Evolutionary conservation across 2,888 invertebrate genomes (phyloP), one percentile per base, ranked within the genome.

Genomic region (Dilophus febrilis): DNA sequence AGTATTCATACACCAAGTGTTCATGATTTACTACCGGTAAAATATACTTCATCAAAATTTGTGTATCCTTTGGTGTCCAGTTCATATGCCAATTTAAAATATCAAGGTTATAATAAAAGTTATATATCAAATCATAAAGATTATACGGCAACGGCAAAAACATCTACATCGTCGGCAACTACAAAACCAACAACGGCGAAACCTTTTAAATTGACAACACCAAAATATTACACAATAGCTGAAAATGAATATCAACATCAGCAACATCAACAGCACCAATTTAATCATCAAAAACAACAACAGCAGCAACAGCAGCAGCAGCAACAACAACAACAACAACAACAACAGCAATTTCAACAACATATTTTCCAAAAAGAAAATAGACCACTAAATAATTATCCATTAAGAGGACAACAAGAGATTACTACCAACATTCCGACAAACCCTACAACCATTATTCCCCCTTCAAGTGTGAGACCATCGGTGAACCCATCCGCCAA

Each of bases 1-100:
- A 35, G 27, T 7, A 29, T 41, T 49, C 70, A 70, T 27, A 66
- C 70, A 2, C 71, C 74, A 1, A 75, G 74, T 51, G 71, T 77
- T 41, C 76, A 77, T 47, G 76, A 77, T 48, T 77, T 73, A 48
- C 59, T 77, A 17, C 77, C 77, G 0, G 72, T 74, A 0, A 74
- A 73, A 47, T 77, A 77, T 49, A 73, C 74, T 11, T 71, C 74
- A 1, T 72, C 74, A 26, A 77, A 75, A 52, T 77, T 75, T 46
- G 73, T 73, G 2, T 74, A 73, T 53, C 78, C 78, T 0, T 51
- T 79, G 38, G 77, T 79, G 39, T 77, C 77, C 1, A 77, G 69
- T 50, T 77, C 77, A 2, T 79, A 79, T 52, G 77, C 78, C 1
- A 78, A 77, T 49, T 68, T 77, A 1, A 79, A 78, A 53, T 71